These are phyloP conservation scores for Blennius ocellaris DNA, from an alignment of 2,113 vertebrate species.

Conservation along the genomic window DNA sequence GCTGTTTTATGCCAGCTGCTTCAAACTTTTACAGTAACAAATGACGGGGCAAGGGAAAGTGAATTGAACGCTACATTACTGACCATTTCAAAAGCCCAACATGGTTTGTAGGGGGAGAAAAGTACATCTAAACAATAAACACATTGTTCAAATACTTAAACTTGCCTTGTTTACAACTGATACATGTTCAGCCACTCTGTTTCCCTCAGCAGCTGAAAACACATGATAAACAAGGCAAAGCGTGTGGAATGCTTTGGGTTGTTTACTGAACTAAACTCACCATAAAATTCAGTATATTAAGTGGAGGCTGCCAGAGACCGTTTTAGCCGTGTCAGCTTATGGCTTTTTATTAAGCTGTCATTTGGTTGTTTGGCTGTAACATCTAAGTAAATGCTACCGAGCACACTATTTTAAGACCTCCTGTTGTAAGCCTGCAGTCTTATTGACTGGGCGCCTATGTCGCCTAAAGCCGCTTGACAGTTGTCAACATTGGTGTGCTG, in stretches of 20 bases:
- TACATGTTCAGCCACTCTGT: background rate
- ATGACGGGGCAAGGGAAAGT: background rate
- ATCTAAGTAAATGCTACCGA: slow-evolving; percentile 41
- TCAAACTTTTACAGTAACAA: slow-evolving; percentile 1
- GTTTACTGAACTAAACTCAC: slow-evolving; percentile 30
- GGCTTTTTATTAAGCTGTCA: slow-evolving; percentile 46
- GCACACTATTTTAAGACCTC: slow-evolving; percentile 40
- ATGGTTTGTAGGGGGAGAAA: no score
- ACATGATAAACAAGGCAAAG: slow-evolving; percentile 28
- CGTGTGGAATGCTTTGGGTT: slow-evolving; percentile 25
- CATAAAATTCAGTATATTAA: slow-evolving; percentile 32
- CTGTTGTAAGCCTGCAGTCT: slow-evolving; percentile 34
- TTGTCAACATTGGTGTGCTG: slow-evolving; percentile 23
- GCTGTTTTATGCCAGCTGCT: slow-evolving; percentile 8
- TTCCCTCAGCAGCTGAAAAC: slow-evolving; percentile 27
- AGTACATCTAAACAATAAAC: background rate
- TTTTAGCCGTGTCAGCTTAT: slow-evolving; percentile 47
- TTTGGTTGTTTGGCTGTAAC: slow-evolving; percentile 47
- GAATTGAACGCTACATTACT: background rate
- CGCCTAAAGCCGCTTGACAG: slow-evolving; percentile 44
- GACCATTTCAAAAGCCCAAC: no score
- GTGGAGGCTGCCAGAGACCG: slow-evolving; percentile 38
- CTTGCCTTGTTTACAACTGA: slow-evolving; percentile 10
- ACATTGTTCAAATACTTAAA: slow-evolving; percentile 4
- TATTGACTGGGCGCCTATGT: slow-evolving; percentile 23